Base-by-base conservation (phyloP, 35 echinoderm and acorn worm species). In the Chiridota heheva region DNA sequence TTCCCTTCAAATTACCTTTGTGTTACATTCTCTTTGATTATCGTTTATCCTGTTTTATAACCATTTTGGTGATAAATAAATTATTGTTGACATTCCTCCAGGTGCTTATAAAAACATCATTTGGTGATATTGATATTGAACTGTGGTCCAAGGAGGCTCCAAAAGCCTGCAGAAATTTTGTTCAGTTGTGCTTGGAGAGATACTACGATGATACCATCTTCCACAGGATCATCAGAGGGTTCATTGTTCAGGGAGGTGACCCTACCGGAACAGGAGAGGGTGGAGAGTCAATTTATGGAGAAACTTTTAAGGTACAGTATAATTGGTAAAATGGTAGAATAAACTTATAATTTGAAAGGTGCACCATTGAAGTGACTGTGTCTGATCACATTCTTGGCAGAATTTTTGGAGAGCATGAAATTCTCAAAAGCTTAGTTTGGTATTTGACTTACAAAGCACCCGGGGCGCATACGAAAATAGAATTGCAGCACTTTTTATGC, bases 131-230 rank as follows among this genome's bases (percentile, higher is more conserved):
- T 49, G 93, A 97, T 74, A 91, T 97, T 65, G 93, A 97, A 51
- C 67, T 97, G 42, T 97, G 93, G 93, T 88, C 93, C 40, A 97
- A 97, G 49, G 93, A 97, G 78, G 73, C 93, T 5, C 93, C 93
- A 51, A 97, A 97, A 46, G 93, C 93, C 31, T 97, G 93, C 44
- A 82, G 93, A 45, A 97, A 97, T 63, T 97, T 97, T 75, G 44
- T 97, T 42, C 93, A 97, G 71, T 60, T 97, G 16, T 97, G 93
- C 56, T 53, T 91, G 84, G 93, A 97, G 60, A 75, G 93, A 27
- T 97, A 97, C 88, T 97, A 97, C 42, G 70, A 97, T 87, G 84
- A 72, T 4, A 97, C 88, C 40, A 73, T 97, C 49, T 97, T 97
- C 59, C 93, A 97, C 73, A 83, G 93, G 8, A 91, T 97, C 67